Percentiles rank a stretch among this genome's conserved stretches.
phyloP scores from a whole-genome alignment of 2,888 invertebrate species.

The Brenthis daphne region DNA sequence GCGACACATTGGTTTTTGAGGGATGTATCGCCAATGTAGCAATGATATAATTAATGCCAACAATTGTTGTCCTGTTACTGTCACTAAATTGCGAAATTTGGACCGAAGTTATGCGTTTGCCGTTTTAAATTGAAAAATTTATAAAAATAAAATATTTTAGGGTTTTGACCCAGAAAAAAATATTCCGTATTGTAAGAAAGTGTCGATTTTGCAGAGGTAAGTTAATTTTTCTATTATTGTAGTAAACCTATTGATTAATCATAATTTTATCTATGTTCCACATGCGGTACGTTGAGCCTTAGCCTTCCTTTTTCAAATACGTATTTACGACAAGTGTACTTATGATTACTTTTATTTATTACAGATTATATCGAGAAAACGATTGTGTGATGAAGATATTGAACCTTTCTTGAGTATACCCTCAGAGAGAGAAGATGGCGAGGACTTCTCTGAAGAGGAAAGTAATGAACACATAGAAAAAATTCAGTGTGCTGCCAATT shows the following conservation, averaged over 20 bases:
- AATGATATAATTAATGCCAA: no score
- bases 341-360: background rate
- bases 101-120: no score
- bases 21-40: no score
- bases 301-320: background rate
- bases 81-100: no score
- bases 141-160: no score
- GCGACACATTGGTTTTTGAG: no score
- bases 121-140: no score
- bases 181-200: background rate
- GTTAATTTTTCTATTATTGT: background rate
- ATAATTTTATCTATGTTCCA: constrained; percentile 3
- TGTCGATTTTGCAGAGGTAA: background rate
- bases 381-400: background rate
- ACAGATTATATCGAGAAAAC: background rate
- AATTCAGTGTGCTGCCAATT: background rate
- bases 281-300: constrained; percentile 1
- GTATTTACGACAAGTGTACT: no score
- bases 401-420: background rate
- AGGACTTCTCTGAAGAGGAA: background rate
- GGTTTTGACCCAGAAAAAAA: no score
- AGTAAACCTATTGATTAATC: background rate
- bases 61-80: no score
- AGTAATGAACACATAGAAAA: constrained; percentile 1
- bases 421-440: background rate